A percentile compares a stretch with the other conserved stretches of the same genome.
Evolutionary conservation across 2,888 invertebrate species (phyloP).

Genomic region (Zhuqinia jingwanae): DNA sequence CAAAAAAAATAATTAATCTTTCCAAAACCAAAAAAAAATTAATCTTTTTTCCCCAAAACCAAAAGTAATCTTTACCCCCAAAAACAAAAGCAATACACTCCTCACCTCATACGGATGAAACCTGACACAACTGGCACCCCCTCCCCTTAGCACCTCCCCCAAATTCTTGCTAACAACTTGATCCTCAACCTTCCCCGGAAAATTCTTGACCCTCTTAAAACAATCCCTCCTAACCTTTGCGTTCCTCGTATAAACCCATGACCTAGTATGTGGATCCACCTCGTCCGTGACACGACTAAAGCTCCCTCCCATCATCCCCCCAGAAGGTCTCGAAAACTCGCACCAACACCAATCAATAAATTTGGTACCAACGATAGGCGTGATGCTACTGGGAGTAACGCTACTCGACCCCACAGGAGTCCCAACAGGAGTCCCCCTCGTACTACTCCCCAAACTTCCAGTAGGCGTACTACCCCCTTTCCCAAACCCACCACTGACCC

Average conservation of each 20-base stretch:
- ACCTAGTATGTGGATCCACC: too few species aligned
- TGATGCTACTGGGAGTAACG: conserved; percentile 46
- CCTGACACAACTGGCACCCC: conserved; percentile 86
- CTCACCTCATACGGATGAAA: conserved; percentile 92
- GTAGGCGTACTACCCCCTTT: not conserved
- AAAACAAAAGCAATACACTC: not conserved
- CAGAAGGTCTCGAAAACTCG: conserved; percentile 74
- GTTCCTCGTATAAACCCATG: conserved; percentile 85
- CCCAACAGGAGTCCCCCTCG: not conserved
- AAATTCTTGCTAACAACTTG: conserved; percentile 83
- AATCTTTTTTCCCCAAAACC: not conserved
- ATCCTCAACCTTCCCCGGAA: conserved; percentile 87
- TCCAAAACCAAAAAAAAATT: not conserved
- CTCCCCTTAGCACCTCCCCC: conserved; percentile 33
- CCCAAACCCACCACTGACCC: too few species aligned
- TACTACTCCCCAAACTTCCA: not conserved
- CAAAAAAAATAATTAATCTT: not conserved
- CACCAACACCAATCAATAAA: conserved; percentile 79
- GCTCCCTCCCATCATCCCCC: too few species aligned
- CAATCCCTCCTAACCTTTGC: conserved; percentile 84
- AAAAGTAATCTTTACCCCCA: not conserved
- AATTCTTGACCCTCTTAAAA: conserved; percentile 80
- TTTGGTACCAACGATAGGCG: conserved; percentile 77
- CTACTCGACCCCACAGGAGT: not conserved
- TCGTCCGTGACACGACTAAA: too few species aligned